Base-by-base conservation (phyloP, 2,888 invertebrate genomes). In the Ditylenchus weischeri region DNA sequence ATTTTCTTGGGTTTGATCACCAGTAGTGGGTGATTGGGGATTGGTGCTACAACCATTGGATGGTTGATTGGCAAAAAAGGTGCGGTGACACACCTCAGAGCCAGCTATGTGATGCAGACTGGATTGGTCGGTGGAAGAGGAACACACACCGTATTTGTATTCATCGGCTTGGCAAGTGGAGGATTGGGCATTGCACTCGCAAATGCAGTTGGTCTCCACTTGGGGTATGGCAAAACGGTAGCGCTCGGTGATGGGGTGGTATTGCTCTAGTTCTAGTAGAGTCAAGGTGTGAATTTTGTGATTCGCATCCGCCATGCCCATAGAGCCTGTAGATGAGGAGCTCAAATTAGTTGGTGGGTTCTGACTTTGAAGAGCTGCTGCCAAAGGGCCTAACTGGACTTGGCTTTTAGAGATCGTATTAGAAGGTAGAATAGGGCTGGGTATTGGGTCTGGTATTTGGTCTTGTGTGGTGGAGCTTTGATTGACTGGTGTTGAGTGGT, bases 171-270 rank as follows among this genome's bases (percentile, higher is more conserved):
- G 72, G 57, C 76, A 76, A 35, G 65, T 66, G n/a, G 71, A 63
- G 7, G 60, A 69, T 0, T 71, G 70, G 13, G 76, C 68, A 58
- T 77, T 75, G 62, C 81, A 81, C 64, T 81, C 81, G 65, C 81
- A 81, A 60, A 79, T 78, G 66, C 81, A 81, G 29, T 75, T 73
- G 21, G 79, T 76, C 51, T 72, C 71, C 21, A 82, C 76, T 65
- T 82, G 80, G 3, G 81, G 81, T 58, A 81, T 76, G 29, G 79
- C 81, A 72, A 81, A 81, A n/a, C 72, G 73, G 71, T 79, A 81
- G 57, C 75, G 72, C 69, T 81, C 79, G 19, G 76, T 78, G 58
- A 81, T 78, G 50, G 81, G 76, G 71, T 81, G 76, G 64, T 81
- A 79, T 64, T 81, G 81, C 62, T 81, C 81, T 54, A 81, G 58